phyloP scores from a whole-genome alignment of 2,113 vertebrate genomes.

The Pituophis catenifer region DNA sequence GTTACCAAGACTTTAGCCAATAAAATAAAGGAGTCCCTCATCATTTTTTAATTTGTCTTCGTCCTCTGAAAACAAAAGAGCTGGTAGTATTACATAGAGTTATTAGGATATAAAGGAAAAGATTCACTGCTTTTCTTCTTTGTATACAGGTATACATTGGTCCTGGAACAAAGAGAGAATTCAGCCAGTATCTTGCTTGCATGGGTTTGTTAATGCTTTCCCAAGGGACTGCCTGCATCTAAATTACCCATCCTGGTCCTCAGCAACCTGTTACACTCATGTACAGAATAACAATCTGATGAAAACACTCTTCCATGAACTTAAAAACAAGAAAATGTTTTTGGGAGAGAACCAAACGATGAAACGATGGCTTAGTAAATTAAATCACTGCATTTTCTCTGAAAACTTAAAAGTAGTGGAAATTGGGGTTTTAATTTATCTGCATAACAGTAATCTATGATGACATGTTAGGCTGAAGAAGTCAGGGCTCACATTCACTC shows the following conservation, averaged over 20 bases:
- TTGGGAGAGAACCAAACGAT: background rate
- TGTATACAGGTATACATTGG: slow-evolving; percentile 20
- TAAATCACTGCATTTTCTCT: background rate
- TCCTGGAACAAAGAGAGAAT: slow-evolving; percentile 47
- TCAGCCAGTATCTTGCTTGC: slow-evolving; percentile 14
- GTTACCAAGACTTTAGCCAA: slow-evolving; percentile 18
- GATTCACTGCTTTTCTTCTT: background rate
- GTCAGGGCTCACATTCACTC: background rate
- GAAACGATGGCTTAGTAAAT: background rate
- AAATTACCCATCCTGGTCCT: background rate
- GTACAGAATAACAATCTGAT: slow-evolving; percentile 23
- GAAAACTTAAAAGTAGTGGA: background rate
- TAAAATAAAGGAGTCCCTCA: background rate
- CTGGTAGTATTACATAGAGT: background rate
- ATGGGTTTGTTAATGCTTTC: background rate
- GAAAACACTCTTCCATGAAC: background rate
- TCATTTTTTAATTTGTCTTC: background rate
- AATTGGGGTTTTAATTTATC: background rate
- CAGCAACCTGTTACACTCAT: background rate
- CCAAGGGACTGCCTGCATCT: background rate
- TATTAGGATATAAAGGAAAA: slow-evolving; percentile 15
- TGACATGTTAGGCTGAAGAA: background rate
- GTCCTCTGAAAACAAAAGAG: slow-evolving; percentile 2
- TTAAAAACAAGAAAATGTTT: background rate
- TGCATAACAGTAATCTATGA: background rate